A percentile compares a stretch with the other conserved stretches of the same genome.
phyloP scores from a whole-genome alignment of 2,797 vertebrate genomes.

The Mormyrops boulengeri region DNA sequence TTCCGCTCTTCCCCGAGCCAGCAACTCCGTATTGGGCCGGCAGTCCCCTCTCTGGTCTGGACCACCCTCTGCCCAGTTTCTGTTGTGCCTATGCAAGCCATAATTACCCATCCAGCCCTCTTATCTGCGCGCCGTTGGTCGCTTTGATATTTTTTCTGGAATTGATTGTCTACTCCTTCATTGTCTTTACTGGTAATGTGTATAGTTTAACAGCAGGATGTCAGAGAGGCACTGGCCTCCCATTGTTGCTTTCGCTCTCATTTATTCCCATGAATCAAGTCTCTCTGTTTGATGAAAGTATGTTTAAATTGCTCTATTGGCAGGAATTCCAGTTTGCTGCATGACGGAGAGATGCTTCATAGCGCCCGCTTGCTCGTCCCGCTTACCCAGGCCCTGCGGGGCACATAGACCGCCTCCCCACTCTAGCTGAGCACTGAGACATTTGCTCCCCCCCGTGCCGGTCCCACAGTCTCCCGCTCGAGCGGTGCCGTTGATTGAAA shows the following conservation, averaged over 20 bases:
- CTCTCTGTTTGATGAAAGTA: not conserved
- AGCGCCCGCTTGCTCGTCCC: not conserved
- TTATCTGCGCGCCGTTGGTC: not conserved
- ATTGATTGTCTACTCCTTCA: not conserved
- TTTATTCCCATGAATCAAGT: not conserved
- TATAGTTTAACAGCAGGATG: not conserved
- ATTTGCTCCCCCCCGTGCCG: not conserved
- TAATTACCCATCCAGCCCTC: not conserved
- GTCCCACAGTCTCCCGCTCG: not conserved
- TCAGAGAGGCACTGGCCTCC: not conserved
- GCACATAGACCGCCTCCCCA: not conserved
- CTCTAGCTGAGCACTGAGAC: not conserved
- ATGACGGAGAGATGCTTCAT: not conserved
- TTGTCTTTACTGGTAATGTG: not conserved
- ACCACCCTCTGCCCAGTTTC: not conserved
- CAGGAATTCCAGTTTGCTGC: not conserved
- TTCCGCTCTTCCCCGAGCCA: conserved; percentile 57
- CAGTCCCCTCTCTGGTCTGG: conserved; percentile 22
- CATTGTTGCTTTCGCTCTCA: not conserved
- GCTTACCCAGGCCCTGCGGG: not conserved
- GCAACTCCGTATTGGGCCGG: conserved; percentile 32
- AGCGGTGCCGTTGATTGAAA: not conserved
- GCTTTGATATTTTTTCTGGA: not conserved
- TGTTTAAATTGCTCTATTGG: not conserved
- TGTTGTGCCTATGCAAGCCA: conserved; percentile 1